Conservation (phyloP, 1,140 invertebrate genomes). For the Streblospio benedicti region DNA sequence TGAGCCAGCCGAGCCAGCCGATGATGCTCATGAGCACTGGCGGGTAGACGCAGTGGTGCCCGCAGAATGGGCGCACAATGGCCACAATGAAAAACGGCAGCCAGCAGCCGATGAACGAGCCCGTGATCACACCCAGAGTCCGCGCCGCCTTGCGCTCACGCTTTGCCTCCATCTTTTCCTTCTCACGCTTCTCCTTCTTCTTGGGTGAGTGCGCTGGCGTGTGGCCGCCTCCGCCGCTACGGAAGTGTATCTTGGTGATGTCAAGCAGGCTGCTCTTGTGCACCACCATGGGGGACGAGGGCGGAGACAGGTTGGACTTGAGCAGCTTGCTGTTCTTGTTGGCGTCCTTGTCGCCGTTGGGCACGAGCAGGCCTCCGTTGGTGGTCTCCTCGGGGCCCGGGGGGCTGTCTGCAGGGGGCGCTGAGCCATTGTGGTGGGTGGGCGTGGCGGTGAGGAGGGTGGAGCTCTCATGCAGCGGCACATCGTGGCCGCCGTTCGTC, state of each 20-base stretch:
- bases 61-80: constrained; percentile 53
- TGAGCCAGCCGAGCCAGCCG: constrained; percentile 84
- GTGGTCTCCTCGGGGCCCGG: background rate
- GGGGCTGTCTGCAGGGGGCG: background rate
- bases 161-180: constrained; percentile 47
- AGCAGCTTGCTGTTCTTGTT: constrained; percentile 9
- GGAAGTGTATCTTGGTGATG: background rate
- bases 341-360: background rate
- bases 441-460: background rate
- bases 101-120: constrained; percentile 56
- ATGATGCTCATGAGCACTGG: constrained; percentile 30
- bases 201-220: background rate
- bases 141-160: constrained; percentile 49
- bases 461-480: background rate
- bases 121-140: constrained; percentile 54
- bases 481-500: background rate
- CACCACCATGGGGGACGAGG: constrained; percentile 11
- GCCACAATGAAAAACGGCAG: constrained; percentile 55
- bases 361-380: background rate
- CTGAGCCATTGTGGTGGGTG: constrained; percentile 14
- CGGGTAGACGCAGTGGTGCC: constrained; percentile 41
- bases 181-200: constrained; percentile 30
- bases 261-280: background rate
- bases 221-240: background rate
- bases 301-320: constrained; percentile 12